Conservation (phyloP, 2,888 invertebrate species). For the Lottia gigantea region DNA sequence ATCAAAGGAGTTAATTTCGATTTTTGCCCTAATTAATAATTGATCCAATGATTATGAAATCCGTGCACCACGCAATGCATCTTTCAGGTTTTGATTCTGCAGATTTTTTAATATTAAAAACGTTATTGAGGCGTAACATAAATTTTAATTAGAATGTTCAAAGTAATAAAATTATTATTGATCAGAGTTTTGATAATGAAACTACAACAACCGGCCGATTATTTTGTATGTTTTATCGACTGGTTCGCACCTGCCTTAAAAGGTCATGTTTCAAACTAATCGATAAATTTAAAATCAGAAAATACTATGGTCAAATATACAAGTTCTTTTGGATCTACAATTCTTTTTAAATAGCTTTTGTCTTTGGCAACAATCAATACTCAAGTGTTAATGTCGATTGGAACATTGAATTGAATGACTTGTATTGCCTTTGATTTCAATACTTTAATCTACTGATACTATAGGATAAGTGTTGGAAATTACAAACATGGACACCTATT, state of each 20-base stretch:
- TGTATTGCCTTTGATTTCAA: slow-evolving; percentile 2
- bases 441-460: neutral
- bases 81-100: too few relatives aligned
- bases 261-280: slow-evolving; percentile 23
- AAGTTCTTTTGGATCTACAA: slow-evolving; percentile 14
- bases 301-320: slow-evolving; percentile 24
- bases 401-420: slow-evolving; percentile 5
- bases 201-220: neutral
- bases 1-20: too few relatives aligned
- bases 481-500: neutral
- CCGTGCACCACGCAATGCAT: too few relatives aligned
- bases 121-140: too few relatives aligned
- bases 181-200: neutral
- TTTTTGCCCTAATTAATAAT: too few relatives aligned
- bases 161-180: neutral
- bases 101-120: too few relatives aligned
- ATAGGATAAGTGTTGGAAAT: slow-evolving; percentile 1
- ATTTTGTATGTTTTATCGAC: slow-evolving; percentile 16
- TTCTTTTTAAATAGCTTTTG: slow-evolving; percentile 18
- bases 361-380: slow-evolving; percentile 20
- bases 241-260: slow-evolving; percentile 16
- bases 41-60: too few relatives aligned
- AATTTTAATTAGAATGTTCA: slow-evolving; percentile 6
- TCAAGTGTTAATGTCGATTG: slow-evolving; percentile 17
- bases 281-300: slow-evolving; percentile 26